Evolutionary conservation across 2,797 vertebrate genomes (phyloP).

Genomic region (Xyrichtys novacula): DNA sequence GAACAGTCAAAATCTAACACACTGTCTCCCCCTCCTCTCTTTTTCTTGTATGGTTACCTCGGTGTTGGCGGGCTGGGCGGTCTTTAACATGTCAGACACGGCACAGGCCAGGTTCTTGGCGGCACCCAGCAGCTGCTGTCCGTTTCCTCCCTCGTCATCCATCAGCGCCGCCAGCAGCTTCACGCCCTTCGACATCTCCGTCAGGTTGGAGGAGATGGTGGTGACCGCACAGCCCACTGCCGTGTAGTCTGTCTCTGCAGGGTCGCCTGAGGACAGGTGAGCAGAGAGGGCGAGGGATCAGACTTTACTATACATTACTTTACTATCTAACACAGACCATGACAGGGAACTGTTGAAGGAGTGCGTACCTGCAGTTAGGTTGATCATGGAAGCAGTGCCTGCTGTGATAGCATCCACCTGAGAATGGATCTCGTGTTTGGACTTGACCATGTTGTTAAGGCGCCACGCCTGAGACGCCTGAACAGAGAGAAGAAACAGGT

Average conservation of each 20-base stretch:
- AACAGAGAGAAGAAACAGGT: slow-evolving; percentile 1
- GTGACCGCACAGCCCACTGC: slow-evolving; percentile 97
- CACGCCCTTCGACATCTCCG: slow-evolving; percentile 98
- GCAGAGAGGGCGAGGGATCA: not conserved
- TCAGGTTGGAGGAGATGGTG: slow-evolving; percentile 98
- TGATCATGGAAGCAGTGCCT: slow-evolving; percentile 96
- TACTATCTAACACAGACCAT: too few species aligned
- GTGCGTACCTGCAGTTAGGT: slow-evolving; percentile 92
- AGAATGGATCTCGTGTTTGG: slow-evolving; percentile 98
- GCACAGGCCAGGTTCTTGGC: slow-evolving; percentile 95
- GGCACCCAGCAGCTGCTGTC: slow-evolving; percentile 93
- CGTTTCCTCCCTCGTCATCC: slow-evolving; percentile 95
- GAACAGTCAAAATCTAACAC: too few species aligned
- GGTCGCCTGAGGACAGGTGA: slow-evolving; percentile 86
- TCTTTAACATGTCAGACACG: slow-evolving; percentile 95
- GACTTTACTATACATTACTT: too few species aligned
- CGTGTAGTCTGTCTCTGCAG: slow-evolving; percentile 97
- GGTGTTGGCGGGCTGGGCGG: slow-evolving; percentile 92
- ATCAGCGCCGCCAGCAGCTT: slow-evolving; percentile 95
- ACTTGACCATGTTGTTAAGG: slow-evolving; percentile 99
- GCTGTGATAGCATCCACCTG: slow-evolving; percentile 99
- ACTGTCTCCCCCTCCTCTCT: too few species aligned
- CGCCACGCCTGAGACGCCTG: slow-evolving; percentile 98
- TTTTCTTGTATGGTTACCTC: too few species aligned
- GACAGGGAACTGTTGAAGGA: too few species aligned